phyloP scores from a whole-genome alignment of 1,140 invertebrate genomes.

The Lasioglossum baleicum region DNA sequence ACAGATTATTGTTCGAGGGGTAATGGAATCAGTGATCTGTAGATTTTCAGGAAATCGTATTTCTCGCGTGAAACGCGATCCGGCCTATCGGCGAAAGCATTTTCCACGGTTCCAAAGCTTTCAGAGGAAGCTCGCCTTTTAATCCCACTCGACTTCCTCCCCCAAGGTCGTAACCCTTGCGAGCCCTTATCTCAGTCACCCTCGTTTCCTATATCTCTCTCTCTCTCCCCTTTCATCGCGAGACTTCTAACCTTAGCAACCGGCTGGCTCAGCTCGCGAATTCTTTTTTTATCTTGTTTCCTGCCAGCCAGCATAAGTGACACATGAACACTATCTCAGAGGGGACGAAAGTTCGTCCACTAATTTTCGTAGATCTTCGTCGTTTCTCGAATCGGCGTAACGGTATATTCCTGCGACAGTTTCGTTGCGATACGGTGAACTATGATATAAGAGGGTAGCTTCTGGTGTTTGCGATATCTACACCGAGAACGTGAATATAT shows the following conservation, averaged over 20 bases:
- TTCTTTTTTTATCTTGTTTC: constrained; percentile 52
- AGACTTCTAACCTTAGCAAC: not conserved
- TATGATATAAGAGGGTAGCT: not conserved
- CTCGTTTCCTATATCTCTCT: constrained; percentile 50
- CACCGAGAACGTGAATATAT: not conserved
- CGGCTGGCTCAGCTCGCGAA: constrained; percentile 22
- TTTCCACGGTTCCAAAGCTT: constrained; percentile 29
- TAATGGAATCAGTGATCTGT: too few species aligned
- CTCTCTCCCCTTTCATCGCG: constrained; percentile 18
- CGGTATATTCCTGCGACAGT: not conserved
- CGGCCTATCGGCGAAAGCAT: constrained; percentile 5
- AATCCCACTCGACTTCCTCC: constrained; percentile 45
- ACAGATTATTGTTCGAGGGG: too few species aligned
- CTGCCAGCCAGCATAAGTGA: constrained; percentile 39
- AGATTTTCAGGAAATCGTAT: not conserved
- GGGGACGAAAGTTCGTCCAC: constrained; percentile 15
- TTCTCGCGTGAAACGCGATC: not conserved
- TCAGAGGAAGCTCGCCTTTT: constrained; percentile 30
- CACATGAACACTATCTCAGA: constrained; percentile 6
- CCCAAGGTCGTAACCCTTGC: constrained; percentile 47
- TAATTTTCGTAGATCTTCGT: constrained; percentile 1
- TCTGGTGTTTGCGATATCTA: too few species aligned
- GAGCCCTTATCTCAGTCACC: constrained; percentile 54
- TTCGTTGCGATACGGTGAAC: not conserved
- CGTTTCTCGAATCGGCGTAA: not conserved